Evolutionary conservation across 2,797 vertebrate species (phyloP).

Genomic region (Prionace glauca): DNA sequence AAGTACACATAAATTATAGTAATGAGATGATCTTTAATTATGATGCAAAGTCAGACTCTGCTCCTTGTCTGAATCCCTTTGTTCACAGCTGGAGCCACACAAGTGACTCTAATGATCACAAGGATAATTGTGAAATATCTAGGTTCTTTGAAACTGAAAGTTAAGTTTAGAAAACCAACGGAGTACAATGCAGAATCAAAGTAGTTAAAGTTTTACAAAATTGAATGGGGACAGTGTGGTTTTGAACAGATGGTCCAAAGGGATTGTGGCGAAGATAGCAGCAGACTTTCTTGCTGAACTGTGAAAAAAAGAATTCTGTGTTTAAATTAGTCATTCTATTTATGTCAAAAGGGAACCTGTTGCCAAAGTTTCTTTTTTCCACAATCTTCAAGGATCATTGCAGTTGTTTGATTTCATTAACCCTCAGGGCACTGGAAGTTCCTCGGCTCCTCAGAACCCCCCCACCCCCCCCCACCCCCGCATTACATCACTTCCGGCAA

Average conservation of each 20-base stretch:
- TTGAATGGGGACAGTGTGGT: not conserved
- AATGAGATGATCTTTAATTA: not conserved
- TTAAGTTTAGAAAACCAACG: not conserved
- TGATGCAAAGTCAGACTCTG: not conserved
- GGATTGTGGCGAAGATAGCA: not conserved
- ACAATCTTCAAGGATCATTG: not conserved
- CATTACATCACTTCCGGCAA: not conserved
- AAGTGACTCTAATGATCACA: not conserved
- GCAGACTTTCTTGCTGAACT: slow-evolving; percentile 6
- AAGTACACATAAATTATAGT: not conserved
- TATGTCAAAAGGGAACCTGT: not conserved
- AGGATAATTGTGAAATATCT: not conserved
- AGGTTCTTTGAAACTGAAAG: not conserved
- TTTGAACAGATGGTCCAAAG: slow-evolving; percentile 18
- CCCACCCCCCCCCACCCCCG: no score
- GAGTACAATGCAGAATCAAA: not conserved
- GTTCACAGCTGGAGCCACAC: not conserved
- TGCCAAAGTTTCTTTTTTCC: not conserved
- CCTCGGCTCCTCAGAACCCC: not conserved
- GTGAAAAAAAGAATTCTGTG: not conserved
- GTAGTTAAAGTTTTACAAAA: not conserved
- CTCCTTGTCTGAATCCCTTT: not conserved
- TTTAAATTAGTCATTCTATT: slow-evolving; percentile 24
- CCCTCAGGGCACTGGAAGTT: not conserved
- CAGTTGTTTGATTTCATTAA: not conserved